Conservation (phyloP, 2,113 vertebrate genomes). For the Galemys pyrenaicus region DNA sequence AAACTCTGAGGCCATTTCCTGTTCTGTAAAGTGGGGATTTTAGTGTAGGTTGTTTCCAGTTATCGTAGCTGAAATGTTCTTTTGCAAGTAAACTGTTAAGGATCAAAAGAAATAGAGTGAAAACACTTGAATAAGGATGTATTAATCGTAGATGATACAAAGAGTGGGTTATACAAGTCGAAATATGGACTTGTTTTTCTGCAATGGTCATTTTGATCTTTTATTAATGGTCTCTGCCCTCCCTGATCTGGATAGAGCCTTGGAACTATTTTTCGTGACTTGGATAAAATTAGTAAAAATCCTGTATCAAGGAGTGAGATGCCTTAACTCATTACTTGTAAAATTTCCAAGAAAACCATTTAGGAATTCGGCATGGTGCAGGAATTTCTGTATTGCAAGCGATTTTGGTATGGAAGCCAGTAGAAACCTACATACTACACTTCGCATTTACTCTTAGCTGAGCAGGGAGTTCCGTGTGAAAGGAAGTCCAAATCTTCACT, state of each 20-base stretch:
- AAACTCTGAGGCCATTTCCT: constrained; percentile 8
- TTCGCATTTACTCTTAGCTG: constrained; percentile 10
- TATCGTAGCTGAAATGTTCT: neutral
- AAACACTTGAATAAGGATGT: neutral
- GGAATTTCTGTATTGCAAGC: constrained; percentile 1
- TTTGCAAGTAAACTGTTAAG: neutral
- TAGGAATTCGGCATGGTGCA: neutral
- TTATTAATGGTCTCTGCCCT: neutral
- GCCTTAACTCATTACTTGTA: neutral
- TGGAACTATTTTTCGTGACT: neutral
- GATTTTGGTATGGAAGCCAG: neutral
- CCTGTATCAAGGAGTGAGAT: neutral
- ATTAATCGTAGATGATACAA: neutral
- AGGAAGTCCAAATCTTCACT: neutral
- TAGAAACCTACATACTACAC: neutral
- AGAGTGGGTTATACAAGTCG: neutral
- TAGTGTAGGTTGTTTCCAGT: too few species aligned
- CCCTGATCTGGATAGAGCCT: neutral
- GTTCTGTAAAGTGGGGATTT: constrained; percentile 31
- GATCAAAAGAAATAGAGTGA: constrained; percentile 3
- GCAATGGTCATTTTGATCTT: neutral
- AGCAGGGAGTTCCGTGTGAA: neutral
- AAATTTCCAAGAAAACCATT: constrained; percentile 1
- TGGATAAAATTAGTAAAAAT: constrained; percentile 23
- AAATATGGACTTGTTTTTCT: neutral